A percentile compares a stretch with the other conserved stretches of the same genome.
Conservation (phyloP, 2,888 invertebrate genomes). For the Drosophila demipolita region DNA sequence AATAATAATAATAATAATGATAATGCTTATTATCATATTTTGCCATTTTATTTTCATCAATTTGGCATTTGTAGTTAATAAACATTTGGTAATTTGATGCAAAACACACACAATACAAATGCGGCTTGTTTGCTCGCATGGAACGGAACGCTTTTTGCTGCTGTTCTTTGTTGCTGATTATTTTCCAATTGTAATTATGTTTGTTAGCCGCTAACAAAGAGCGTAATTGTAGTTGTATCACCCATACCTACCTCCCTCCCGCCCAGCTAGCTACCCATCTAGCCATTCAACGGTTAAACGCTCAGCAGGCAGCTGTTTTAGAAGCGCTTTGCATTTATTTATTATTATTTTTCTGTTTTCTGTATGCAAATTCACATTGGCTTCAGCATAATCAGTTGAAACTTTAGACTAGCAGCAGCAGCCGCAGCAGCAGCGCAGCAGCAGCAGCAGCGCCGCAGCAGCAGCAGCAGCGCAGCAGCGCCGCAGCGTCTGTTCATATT, state of each 20-base stretch:
- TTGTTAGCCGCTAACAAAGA: slow-evolving; percentile 37
- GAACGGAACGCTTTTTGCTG: slow-evolving; percentile 47
- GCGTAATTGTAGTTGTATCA: background rate
- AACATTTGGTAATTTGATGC: slow-evolving; percentile 66
- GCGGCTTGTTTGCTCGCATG: slow-evolving; percentile 49
- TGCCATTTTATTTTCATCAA: background rate
- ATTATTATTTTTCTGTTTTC: background rate
- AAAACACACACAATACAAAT: slow-evolving; percentile 9
- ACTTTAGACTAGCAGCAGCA: slow-evolving; percentile 21
- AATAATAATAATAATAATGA: slow-evolving; percentile 35
- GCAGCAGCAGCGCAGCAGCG: slow-evolving; percentile 1
- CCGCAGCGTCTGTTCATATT: slow-evolving; percentile 10
- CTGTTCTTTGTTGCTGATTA: slow-evolving; percentile 43
- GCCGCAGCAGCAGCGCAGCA: slow-evolving; percentile 10
- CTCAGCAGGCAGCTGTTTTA: slow-evolving; percentile 33
- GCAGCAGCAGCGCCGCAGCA: slow-evolving; percentile 3
- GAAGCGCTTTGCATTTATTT: slow-evolving; percentile 39
- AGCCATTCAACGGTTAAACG: background rate
- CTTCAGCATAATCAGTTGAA: slow-evolving; percentile 54
- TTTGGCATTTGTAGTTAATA: slow-evolving; percentile 27
- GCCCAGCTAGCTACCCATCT: background rate
- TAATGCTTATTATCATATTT: slow-evolving; percentile 33
- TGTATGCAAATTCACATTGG: slow-evolving; percentile 34
- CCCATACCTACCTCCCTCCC: slow-evolving; percentile 7
- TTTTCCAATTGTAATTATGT: slow-evolving; percentile 67